Percentiles rank a stretch among this genome's conserved stretches.
Evolutionary conservation across 2,113 vertebrate species (phyloP).

Genomic region (Struthidea cinerea): DNA sequence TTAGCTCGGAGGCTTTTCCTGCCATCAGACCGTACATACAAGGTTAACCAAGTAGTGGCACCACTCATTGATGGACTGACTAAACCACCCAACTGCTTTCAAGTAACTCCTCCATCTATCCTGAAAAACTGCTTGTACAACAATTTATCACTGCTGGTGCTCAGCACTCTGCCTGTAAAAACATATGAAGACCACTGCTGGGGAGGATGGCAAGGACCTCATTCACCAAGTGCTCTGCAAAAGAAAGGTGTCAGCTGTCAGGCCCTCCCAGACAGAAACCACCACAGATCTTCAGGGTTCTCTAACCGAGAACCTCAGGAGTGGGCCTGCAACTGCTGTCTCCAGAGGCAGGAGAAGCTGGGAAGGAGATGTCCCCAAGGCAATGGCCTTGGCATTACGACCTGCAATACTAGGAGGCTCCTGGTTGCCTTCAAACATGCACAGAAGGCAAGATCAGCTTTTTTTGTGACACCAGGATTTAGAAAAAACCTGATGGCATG

Average conservation of each 20-base stretch:
- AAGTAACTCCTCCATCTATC: background rate
- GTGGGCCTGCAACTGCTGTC: background rate
- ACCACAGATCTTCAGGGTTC: background rate
- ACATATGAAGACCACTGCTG: background rate
- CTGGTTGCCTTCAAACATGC: background rate
- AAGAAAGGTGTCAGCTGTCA: background rate
- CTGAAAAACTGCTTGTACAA: background rate
- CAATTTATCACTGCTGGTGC: background rate
- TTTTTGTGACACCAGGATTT: background rate
- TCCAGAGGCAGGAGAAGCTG: background rate
- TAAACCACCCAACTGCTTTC: background rate
- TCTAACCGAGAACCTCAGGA: background rate
- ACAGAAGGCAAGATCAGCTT: background rate
- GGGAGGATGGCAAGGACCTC: background rate
- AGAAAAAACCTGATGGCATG: accelerated
- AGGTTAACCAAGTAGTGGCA: background rate
- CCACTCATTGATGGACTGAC: background rate
- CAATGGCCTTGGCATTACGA: background rate
- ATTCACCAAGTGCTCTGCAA: background rate
- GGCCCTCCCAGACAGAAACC: background rate
- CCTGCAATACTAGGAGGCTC: background rate
- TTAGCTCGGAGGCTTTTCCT: background rate
- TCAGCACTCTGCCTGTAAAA: background rate
- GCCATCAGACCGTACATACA: accelerated
- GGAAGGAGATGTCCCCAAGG: background rate